These are phyloP conservation scores for Hydraecia micacea DNA, from an alignment of 2,888 invertebrate species.

Conservation along the genomic window DNA sequence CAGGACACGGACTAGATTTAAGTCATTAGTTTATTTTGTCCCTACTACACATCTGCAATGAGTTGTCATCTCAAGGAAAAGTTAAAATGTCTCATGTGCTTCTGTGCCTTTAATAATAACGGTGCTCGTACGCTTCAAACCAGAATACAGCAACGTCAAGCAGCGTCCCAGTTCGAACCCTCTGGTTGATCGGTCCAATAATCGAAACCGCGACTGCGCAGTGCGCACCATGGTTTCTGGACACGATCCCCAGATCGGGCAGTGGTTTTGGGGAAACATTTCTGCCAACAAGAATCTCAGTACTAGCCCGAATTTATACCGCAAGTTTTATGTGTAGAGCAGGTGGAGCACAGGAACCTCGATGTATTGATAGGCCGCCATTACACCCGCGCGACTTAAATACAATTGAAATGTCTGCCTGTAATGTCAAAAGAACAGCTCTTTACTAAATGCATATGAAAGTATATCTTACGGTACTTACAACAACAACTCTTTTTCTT, in stretches of 20 bases:
- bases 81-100: background rate
- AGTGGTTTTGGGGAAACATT: too few relatives aligned
- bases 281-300: background rate
- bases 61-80: too few relatives aligned
- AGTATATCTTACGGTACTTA: background rate
- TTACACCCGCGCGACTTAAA: background rate
- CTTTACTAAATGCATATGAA: background rate
- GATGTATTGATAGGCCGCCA: too few relatives aligned
- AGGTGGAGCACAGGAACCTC: too few relatives aligned
- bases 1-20: too few relatives aligned
- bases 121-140: background rate
- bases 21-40: too few relatives aligned
- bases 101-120: background rate
- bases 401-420: background rate
- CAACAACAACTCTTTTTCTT: too few relatives aligned
- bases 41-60: too few relatives aligned
- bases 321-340: background rate
- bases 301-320: background rate
- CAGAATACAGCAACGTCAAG: background rate
- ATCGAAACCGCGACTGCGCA: background rate
- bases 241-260: background rate
- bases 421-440: background rate
- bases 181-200: background rate
- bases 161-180: background rate
- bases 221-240: background rate